A percentile compares a stretch with the other conserved stretches of the same genome.
phyloP scores from a whole-genome alignment of 2,888 invertebrate species.

The Crepidodera aurea region DNA sequence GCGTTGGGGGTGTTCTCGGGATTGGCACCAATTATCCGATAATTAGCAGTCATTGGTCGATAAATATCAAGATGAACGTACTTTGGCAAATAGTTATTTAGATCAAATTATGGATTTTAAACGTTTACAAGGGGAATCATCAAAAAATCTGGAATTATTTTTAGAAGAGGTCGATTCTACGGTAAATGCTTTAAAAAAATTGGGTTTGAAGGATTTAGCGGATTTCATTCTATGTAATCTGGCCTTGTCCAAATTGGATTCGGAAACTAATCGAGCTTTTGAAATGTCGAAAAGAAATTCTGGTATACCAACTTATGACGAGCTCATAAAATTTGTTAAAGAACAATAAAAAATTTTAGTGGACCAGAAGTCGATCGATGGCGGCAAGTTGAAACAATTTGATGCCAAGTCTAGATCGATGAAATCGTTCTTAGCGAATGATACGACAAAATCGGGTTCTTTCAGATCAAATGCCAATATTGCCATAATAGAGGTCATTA shows the following conservation, averaged over 20 bases:
- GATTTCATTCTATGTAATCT: too few species aligned
- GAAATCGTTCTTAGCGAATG: neutral
- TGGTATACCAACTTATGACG: neutral
- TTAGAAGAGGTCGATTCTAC: constrained; percentile 1
- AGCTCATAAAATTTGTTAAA: constrained; percentile 5
- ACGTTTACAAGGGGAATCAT: neutral
- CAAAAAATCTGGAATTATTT: constrained; percentile 10
- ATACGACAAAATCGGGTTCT: too few species aligned
- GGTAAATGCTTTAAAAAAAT: constrained; percentile 6
- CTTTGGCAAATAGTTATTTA: too few species aligned
- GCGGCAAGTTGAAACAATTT: too few species aligned
- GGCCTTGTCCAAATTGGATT: too few species aligned
- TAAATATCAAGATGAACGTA: too few species aligned
- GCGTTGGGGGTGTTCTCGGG: neutral
- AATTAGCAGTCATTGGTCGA: neutral
- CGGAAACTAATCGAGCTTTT: neutral
- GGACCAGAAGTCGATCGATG: neutral
- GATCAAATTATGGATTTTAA: too few species aligned
- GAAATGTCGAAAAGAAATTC: neutral
- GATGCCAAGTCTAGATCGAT: neutral
- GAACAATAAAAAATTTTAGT: neutral
- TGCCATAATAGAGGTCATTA: too few species aligned
- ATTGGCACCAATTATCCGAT: neutral
- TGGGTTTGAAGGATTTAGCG: neutral
- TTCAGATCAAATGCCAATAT: neutral